Conservation (phyloP, 2,113 vertebrate species). For the Melospiza georgiana region DNA sequence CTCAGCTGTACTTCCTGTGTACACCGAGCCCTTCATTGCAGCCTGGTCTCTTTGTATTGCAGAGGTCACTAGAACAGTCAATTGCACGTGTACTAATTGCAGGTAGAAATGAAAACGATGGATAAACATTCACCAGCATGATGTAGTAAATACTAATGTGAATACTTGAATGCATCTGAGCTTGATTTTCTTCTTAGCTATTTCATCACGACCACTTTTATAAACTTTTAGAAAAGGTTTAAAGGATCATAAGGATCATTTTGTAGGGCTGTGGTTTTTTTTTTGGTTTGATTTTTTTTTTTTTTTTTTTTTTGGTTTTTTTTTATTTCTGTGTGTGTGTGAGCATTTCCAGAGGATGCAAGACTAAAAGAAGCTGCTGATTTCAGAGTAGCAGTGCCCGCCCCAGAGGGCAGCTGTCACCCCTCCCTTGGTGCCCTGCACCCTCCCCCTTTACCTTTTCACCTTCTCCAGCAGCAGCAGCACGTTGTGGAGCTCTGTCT, state of each 20-base stretch:
- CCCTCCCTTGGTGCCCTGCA: accelerated
- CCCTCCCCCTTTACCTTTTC: neutral
- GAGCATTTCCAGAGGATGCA: neutral
- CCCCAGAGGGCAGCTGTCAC: accelerated
- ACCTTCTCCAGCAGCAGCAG: neutral
- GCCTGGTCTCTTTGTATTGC: neutral
- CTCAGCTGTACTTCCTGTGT: neutral
- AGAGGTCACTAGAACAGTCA: neutral
- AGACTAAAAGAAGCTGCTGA: neutral
- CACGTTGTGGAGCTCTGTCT: accelerated
- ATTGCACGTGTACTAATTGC: neutral
- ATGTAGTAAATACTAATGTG: neutral
- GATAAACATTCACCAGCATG: neutral
- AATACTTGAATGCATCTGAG: neutral
- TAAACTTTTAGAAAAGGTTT: neutral
- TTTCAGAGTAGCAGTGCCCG: neutral
- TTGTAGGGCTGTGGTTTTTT: neutral
- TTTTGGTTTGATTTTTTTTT: too few relatives aligned
- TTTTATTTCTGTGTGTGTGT: too few relatives aligned
- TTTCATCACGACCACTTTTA: neutral
- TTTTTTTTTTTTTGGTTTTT: too few relatives aligned
- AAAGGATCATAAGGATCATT: neutral
- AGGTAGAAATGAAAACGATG: neutral
- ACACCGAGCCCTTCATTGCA: neutral
- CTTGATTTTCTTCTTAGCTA: neutral